These are phyloP conservation scores for Neelides folsomi DNA, from an alignment of 2,888 invertebrate species.

Conservation along the genomic window DNA sequence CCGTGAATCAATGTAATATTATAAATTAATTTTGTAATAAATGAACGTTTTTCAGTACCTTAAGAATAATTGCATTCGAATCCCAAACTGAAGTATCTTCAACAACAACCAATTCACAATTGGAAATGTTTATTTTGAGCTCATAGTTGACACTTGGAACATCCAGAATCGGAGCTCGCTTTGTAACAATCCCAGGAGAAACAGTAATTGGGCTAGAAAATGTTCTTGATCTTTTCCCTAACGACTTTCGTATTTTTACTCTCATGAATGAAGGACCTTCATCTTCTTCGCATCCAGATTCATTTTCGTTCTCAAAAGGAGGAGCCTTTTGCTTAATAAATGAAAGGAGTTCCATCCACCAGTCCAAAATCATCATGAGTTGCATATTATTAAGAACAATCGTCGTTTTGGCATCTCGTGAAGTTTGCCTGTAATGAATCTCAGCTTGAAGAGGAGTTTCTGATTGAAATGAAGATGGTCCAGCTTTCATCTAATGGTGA, in stretches of 20 bases:
- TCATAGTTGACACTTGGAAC: slow-evolving; percentile 49
- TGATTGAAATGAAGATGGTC: slow-evolving; percentile 14
- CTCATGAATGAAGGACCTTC: slow-evolving; percentile 13
- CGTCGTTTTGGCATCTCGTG: slow-evolving; percentile 51
- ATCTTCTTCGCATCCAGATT: not conserved
- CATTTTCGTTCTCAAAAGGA: slow-evolving; percentile 7
- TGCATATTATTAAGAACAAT: slow-evolving; percentile 88
- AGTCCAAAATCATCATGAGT: slow-evolving; percentile 81
- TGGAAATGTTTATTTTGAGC: slow-evolving; percentile 81
- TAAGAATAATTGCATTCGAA: slow-evolving; percentile 84
- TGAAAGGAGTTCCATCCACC: slow-evolving; percentile 72
- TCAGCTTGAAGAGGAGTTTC: slow-evolving; percentile 40
- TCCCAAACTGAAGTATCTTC: slow-evolving; percentile 78
- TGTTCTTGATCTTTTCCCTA: slow-evolving; percentile 20
- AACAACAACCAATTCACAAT: slow-evolving; percentile 86
- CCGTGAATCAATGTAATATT: not conserved
- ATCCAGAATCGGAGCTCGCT: slow-evolving; percentile 38
- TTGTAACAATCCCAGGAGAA: slow-evolving; percentile 39
- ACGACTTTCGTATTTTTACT: slow-evolving; percentile 13
- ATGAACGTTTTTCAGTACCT: slow-evolving; percentile 39
- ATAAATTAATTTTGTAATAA: not conserved
- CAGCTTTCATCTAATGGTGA: too few relatives aligned
- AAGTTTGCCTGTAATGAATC: slow-evolving; percentile 38
- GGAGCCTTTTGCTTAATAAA: slow-evolving; percentile 46
- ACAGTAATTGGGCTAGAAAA: slow-evolving; percentile 35